A percentile compares a stretch with the other conserved stretches of the same genome.
Conservation (phyloP, 2,113 vertebrate species). For the Urocitellus parryii region DNA sequence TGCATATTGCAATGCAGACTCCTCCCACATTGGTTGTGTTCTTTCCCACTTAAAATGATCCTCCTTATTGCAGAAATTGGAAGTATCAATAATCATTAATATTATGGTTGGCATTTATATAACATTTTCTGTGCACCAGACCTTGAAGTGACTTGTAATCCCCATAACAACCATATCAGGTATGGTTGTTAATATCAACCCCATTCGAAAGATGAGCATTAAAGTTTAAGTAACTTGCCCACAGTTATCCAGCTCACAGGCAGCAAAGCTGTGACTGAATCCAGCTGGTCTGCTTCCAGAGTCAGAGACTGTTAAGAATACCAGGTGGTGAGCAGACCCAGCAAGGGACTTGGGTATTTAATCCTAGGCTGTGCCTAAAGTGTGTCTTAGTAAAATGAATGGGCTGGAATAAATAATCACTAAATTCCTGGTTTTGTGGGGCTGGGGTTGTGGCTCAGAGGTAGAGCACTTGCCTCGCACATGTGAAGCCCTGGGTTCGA, state of each 20-base stretch:
- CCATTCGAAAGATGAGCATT: neutral
- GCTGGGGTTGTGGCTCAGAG: too few relatives aligned
- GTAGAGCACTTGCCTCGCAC: too few relatives aligned
- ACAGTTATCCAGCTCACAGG: neutral
- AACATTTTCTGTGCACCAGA: neutral
- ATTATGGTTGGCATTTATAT: neutral
- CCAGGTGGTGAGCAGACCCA: neutral
- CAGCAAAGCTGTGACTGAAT: neutral
- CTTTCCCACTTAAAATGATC: constrained; percentile 15
- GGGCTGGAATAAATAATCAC: neutral
- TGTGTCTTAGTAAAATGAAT: neutral
- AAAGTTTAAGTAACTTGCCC: neutral
- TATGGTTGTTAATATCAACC: neutral
- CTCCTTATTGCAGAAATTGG: neutral
- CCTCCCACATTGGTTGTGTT: neutral
- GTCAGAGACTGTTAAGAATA: neutral
- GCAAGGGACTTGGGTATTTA: neutral
- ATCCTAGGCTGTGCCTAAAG: neutral
- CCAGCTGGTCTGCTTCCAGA: neutral
- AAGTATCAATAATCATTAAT: neutral
- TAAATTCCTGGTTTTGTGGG: neutral
- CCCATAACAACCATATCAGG: neutral
- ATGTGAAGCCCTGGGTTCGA: too few relatives aligned
- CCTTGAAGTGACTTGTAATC: neutral
- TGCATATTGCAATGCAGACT: neutral